phyloP scores from a whole-genome alignment of 2,113 vertebrate genomes.

The Toxotes jaculatrix region DNA sequence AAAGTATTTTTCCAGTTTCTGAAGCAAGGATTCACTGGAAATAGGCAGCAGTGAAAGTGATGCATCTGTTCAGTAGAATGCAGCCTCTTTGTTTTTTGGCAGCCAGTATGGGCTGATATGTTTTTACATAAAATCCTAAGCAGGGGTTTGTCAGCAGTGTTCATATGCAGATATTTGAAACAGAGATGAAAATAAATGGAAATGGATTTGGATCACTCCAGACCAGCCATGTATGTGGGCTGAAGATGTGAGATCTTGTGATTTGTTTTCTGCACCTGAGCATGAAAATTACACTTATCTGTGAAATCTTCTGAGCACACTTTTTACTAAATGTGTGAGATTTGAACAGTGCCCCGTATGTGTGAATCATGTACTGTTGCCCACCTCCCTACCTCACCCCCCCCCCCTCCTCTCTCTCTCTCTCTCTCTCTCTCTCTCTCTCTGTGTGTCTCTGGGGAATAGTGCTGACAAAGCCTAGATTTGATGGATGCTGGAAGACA shows the following conservation, averaged over 20 bases:
- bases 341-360: constrained; percentile 33
- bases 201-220: neutral
- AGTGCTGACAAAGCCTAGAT: constrained; percentile 66
- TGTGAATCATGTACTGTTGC: constrained; percentile 54
- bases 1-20: constrained; percentile 20
- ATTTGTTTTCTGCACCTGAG: neutral
- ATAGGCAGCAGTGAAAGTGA: constrained; percentile 1
- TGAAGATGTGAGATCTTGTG: neutral
- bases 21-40: constrained; percentile 20
- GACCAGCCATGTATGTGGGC: neutral
- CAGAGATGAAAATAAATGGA: neutral
- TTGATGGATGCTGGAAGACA: constrained; percentile 73
- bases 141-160: neutral
- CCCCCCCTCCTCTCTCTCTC: neutral
- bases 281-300: neutral
- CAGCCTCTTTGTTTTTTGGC: neutral
- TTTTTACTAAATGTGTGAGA: constrained; percentile 21
- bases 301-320: constrained; percentile 3
- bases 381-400: constrained; percentile 1
- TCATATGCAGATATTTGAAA: neutral
- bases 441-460: constrained; percentile 50
- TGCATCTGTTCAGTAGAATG: neutral
- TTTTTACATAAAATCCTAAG: constrained; percentile 2
- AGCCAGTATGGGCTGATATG: neutral
- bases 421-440: neutral